Evolutionary conservation across 2,888 invertebrate species (phyloP), one percentile per base, ranked within the genome.

Genomic region (Cheilosia grossa): DNA sequence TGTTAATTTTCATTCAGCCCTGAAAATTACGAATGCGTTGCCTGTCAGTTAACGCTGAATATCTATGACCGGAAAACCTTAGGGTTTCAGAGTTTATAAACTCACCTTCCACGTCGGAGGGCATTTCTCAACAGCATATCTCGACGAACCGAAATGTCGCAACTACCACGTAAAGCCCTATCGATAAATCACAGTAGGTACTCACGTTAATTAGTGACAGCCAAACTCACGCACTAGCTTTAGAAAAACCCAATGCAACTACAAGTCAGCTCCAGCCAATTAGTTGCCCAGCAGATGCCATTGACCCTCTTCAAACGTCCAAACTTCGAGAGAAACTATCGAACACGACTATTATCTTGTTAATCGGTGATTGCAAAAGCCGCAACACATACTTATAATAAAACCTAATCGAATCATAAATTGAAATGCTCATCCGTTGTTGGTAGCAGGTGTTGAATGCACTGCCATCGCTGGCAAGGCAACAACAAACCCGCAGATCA

Each of bases 281-380:
- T 64, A 54, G 53, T 15, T 10, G 9, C 1, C 56, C 37, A 40
- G 1, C 53, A 49, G 37, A 44, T 27, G 77, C 59, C 66, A 72
- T 78, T 78, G 82, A 82, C 82, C 82, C 66, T 54, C 51, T 67
- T 77, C 42, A 42, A 21, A 58, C 24, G 30, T 17, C 47, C 17
- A 10, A 51, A 47, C 44, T 17, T 17, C 21, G 24, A 66, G 82
- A 66, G 72, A 74, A 72, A 44, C 53, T 37, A 40, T 56, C n/a
- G 56, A 49, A 33, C 13, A 15, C 2, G 13, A 15, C 15, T 37
- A 58, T 40, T 56, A 27, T 59, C 42, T 19, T 4, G 63, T 44
- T 56, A 19, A 19, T 53, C 47, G 47, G 51, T 21, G 61, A 69
- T 80, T 51, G 33, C 24, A 40, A 58, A 70, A 79, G 63, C 64